phyloP scores from a whole-genome alignment of 2,113 vertebrate genomes.

The Urocitellus parryii region DNA sequence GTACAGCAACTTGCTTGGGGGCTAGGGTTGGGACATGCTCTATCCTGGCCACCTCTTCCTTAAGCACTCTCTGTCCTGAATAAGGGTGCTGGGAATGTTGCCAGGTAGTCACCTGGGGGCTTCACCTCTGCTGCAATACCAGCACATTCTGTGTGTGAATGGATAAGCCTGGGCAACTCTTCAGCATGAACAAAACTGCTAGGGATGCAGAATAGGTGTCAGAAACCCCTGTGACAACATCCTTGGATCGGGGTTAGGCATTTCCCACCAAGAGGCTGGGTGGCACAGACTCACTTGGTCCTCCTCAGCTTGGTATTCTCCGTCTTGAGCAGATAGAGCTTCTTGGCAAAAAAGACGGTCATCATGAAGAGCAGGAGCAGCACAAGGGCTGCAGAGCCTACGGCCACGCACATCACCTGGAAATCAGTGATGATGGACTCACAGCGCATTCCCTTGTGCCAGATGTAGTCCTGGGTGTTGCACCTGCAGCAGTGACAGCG shows the following conservation, averaged over 20 bases:
- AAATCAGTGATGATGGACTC: constrained; percentile 98
- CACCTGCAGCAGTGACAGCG: constrained; percentile 87
- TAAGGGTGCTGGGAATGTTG: neutral
- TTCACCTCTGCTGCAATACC: neutral
- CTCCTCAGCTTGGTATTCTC: constrained; percentile 98
- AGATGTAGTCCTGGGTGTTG: constrained; percentile 98
- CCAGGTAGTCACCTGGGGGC: neutral
- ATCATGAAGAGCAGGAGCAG: constrained; percentile 99
- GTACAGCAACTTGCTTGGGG: neutral
- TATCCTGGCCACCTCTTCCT: neutral
- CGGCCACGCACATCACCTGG: constrained; percentile 98
- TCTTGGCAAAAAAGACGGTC: constrained; percentile 98
- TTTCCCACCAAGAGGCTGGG: neutral
- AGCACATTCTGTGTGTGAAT: neutral
- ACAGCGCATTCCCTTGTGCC: constrained; percentile 97
- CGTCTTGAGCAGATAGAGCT: constrained; percentile 97
- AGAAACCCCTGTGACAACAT: neutral
- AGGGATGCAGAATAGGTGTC: neutral
- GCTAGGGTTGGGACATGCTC: neutral
- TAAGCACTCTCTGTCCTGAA: neutral
- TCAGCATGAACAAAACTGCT: neutral
- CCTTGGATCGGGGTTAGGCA: neutral
- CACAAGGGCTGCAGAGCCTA: constrained; percentile 94
- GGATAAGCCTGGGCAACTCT: neutral
- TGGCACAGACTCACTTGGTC: constrained; percentile 92